These are phyloP conservation scores for Argynnis bischoffii DNA, from an alignment of 2,888 invertebrate genomes.

Conservation along the genomic window DNA sequence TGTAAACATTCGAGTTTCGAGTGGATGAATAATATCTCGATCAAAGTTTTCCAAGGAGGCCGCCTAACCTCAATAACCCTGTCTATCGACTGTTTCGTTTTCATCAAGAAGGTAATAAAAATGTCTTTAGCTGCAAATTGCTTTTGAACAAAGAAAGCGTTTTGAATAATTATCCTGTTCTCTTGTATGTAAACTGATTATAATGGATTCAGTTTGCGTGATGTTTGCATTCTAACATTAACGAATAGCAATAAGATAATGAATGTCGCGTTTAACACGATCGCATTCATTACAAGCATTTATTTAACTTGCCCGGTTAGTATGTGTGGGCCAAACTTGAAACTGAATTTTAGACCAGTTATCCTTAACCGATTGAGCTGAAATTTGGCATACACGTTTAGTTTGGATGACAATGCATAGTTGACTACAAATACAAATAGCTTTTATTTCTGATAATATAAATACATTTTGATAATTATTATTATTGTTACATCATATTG, in stretches of 20 bases:
- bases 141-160: conserved; percentile 39
- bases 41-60: conserved; percentile 33
- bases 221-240: not conserved
- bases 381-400: no score
- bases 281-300: not conserved
- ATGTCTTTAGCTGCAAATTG: conserved; percentile 39
- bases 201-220: conserved; percentile 25
- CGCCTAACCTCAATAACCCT: conserved; percentile 39
- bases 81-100: conserved; percentile 38
- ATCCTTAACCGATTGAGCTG: no score
- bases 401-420: no score
- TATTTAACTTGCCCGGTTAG: not conserved
- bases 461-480: no score
- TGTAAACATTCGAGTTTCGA: conserved; percentile 33
- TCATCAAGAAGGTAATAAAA: conserved; percentile 36
- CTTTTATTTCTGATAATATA: no score
- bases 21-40: conserved; percentile 41
- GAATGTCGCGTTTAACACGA: not conserved
- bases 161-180: conserved; percentile 35
- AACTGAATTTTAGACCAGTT: no score
- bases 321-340: no score
- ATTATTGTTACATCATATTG: no score
- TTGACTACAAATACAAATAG: no score
- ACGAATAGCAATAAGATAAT: not conserved
- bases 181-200: conserved; percentile 13